Conservation (phyloP, 2,888 invertebrate genomes). For the Lumbricus terrestris region DNA sequence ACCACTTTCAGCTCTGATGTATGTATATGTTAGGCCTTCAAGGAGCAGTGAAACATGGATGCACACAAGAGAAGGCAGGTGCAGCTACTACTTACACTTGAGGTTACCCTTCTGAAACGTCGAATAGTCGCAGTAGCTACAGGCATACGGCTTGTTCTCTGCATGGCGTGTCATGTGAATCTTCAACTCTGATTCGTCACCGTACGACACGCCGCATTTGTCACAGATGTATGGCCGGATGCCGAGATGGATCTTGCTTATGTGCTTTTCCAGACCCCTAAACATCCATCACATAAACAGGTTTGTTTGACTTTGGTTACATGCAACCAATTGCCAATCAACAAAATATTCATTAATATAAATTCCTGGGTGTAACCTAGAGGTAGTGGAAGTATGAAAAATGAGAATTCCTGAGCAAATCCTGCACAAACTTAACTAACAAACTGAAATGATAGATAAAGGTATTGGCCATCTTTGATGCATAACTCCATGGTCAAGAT, state of each 20-base stretch:
- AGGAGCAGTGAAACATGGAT: neutral
- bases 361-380: no score
- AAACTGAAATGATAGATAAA: neutral
- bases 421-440: neutral
- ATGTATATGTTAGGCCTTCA: neutral
- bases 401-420: neutral
- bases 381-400: neutral
- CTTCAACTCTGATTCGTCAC: slow-evolving; percentile 45
- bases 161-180: slow-evolving; percentile 45
- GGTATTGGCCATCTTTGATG: no score
- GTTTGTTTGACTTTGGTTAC: neutral
- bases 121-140: slow-evolving; percentile 45
- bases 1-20: no score
- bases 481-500: neutral
- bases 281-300: neutral
- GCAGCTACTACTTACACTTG: slow-evolving; percentile 42
- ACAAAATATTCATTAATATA: neutral
- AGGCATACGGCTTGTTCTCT: slow-evolving; percentile 41
- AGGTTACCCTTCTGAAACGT: slow-evolving; percentile 45
- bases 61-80: neutral
- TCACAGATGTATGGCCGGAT: slow-evolving; percentile 49
- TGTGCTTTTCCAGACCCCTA: slow-evolving; percentile 45
- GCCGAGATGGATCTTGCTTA: slow-evolving; percentile 45
- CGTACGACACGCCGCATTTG: slow-evolving; percentile 46
- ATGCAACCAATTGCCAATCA: no score